A percentile compares a stretch with the other conserved stretches of the same genome.
Conservation (phyloP, 2,888 invertebrate genomes). For the Malacosoma neustria region DNA sequence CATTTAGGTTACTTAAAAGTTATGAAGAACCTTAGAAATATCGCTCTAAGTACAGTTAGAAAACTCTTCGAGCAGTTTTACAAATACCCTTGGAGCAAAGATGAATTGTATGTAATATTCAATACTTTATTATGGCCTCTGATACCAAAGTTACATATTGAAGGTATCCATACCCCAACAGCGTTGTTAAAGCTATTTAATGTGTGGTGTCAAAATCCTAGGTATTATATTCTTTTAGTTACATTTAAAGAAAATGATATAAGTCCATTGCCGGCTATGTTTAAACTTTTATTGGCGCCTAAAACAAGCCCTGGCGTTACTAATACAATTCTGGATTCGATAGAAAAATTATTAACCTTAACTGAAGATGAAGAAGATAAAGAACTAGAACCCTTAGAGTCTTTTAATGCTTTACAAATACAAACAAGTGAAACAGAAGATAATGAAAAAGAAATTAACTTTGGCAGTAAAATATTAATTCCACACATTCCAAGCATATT, state of each 20-base stretch:
- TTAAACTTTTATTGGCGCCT: conserved; percentile 80
- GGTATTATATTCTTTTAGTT: conserved; percentile 82
- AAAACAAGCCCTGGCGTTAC: conserved; percentile 80
- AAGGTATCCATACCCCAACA: conserved; percentile 89
- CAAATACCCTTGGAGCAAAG: conserved; percentile 80
- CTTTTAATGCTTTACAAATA: conserved; percentile 42
- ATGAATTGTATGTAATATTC: conserved; percentile 84
- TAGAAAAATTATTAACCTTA: conserved; percentile 82
- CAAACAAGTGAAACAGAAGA: neutral
- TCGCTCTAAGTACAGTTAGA: conserved; percentile 76
- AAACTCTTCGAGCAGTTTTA: conserved; percentile 88
- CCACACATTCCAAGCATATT: conserved; percentile 84
- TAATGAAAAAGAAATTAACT: conserved; percentile 71
- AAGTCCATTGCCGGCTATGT: conserved; percentile 79
- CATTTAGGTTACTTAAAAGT: conserved; percentile 77
- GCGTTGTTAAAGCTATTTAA: conserved; percentile 85
- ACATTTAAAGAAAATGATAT: conserved; percentile 69
- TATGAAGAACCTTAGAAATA: conserved; percentile 78
- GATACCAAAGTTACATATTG: conserved; percentile 82
- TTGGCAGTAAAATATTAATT: conserved; percentile 82
- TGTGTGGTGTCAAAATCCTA: conserved; percentile 86
- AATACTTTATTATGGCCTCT: conserved; percentile 88
- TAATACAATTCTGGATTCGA: conserved; percentile 81
- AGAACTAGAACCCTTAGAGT: conserved; percentile 45
- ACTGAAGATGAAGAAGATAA: conserved; percentile 74